Conservation (phyloP, 1,140 invertebrate species). For the Sitobion miscanthi region DNA sequence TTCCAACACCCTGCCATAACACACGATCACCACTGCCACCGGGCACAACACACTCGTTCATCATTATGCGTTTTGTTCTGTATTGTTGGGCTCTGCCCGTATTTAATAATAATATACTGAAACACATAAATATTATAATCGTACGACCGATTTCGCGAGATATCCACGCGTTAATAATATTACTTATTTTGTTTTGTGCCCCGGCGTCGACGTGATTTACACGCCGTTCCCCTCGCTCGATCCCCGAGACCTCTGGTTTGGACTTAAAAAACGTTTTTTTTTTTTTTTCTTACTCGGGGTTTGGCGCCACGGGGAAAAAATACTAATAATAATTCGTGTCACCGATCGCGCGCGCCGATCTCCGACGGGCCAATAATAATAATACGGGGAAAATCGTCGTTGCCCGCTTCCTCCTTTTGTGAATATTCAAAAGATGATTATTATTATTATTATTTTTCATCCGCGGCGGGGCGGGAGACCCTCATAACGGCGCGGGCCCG, state of each 20-base stretch:
- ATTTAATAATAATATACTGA: no score
- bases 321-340: not conserved
- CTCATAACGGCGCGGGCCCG: not conserved
- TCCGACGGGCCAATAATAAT: conserved; percentile 30
- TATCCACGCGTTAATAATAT: not conserved
- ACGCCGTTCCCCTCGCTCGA: not conserved
- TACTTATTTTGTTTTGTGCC: not conserved
- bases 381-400: not conserved
- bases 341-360: conserved; percentile 3
- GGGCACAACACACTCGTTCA: no score
- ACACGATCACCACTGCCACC: no score
- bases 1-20: no score
- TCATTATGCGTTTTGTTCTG: no score
- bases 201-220: not conserved
- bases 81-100: no score
- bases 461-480: not conserved
- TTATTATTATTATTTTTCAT: not conserved
- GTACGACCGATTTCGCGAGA: not conserved
- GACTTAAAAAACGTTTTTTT: not conserved
- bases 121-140: not conserved
- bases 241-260: not conserved
- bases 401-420: conserved; percentile 21
- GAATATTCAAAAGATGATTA: conserved; percentile 43
- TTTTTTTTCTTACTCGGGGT: not conserved
- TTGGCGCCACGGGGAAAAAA: not conserved